phyloP scores from a whole-genome alignment of 2,888 invertebrate species.

The Erebia palarica region DNA sequence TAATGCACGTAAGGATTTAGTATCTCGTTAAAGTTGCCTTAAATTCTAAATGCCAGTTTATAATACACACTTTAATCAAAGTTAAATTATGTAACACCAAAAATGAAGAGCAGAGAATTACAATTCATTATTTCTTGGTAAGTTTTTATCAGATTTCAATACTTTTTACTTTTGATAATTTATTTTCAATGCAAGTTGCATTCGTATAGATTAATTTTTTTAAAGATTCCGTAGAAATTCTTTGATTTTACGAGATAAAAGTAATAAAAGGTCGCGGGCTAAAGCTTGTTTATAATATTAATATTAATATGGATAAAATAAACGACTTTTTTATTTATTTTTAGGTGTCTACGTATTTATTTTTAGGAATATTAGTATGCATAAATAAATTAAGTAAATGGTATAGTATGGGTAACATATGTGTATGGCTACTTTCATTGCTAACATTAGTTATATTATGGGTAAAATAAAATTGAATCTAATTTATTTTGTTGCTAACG shows the following conservation, averaged over 20 bases:
- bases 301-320: too few relatives aligned
- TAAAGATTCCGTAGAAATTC: too few relatives aligned
- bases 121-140: background rate
- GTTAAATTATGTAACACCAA: constrained; percentile 5
- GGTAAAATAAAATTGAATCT: background rate
- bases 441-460: background rate
- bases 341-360: background rate
- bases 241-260: too few relatives aligned
- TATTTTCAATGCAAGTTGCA: too few relatives aligned
- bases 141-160: background rate
- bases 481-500: background rate
- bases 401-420: too few relatives aligned
- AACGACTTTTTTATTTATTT: too few relatives aligned
- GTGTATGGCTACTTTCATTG: too few relatives aligned
- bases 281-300: too few relatives aligned
- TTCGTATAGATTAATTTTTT: too few relatives aligned
- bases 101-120: background rate
- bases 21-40: constrained; percentile 5
- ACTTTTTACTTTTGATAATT: background rate
- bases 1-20: constrained; percentile 1
- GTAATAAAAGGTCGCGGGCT: too few relatives aligned
- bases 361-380: background rate
- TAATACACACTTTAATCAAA: background rate
- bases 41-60: constrained; percentile 3
- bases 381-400: too few relatives aligned